These are phyloP conservation scores for Misgurnus mizolepis DNA, from an alignment of 2,113 vertebrate species.

Conservation along the genomic window DNA sequence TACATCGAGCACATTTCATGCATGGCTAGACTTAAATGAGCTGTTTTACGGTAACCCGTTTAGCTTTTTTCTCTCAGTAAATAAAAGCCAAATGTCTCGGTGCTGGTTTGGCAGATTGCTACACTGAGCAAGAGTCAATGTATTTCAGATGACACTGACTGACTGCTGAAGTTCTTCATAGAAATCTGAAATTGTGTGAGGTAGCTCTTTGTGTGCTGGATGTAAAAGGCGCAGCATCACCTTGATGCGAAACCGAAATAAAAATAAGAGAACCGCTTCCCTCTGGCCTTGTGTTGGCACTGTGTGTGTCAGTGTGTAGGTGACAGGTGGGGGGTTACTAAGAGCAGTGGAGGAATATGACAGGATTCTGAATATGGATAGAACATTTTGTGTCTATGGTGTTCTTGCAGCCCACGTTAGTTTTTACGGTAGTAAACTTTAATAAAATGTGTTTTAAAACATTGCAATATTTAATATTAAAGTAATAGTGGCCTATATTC, in stretches of 20 bases:
- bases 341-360: background rate
- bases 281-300: conserved; percentile 66
- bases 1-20: conserved; percentile 12
- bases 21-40: conserved; percentile 17
- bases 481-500: too few relatives aligned
- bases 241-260: conserved; percentile 70
- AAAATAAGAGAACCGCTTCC: conserved; percentile 60
- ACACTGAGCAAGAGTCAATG: conserved; percentile 30
- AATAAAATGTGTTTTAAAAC: too few relatives aligned
- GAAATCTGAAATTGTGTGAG: conserved; percentile 67
- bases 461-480: too few relatives aligned
- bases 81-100: conserved; percentile 55
- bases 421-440: too few relatives aligned
- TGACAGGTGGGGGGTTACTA: background rate
- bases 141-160: conserved; percentile 48
- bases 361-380: background rate
- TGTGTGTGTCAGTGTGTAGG: conserved; percentile 38
- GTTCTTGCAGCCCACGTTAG: too few relatives aligned
- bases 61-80: background rate
- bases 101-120: conserved; percentile 62
- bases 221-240: conserved; percentile 67
- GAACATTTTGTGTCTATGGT: background rate
- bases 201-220: conserved; percentile 53
- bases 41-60: conserved; percentile 45
- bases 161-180: conserved; percentile 61